Conservation (phyloP, 2,113 vertebrate genomes). For the Strigops habroptila region DNA sequence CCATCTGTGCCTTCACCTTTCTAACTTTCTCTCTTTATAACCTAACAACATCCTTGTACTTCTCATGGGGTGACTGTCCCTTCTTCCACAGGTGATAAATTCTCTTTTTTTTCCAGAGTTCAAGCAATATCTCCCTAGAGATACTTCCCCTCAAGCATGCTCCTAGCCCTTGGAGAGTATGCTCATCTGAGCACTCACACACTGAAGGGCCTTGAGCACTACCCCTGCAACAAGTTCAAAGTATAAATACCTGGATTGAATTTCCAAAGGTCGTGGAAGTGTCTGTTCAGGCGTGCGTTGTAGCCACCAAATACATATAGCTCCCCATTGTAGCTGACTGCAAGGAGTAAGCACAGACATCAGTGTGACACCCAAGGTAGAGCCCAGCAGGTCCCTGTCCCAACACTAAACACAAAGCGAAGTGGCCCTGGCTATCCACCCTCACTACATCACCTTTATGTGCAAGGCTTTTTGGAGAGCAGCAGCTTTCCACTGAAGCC, state of each 20-base stretch:
- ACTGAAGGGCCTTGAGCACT: neutral
- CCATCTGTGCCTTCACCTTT: neutral
- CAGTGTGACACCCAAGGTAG: neutral
- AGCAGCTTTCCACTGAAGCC: neutral
- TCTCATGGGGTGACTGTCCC: neutral
- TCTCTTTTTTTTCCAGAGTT: neutral
- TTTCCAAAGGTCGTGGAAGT: conserved; percentile 98
- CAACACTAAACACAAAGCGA: neutral
- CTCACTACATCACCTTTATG: neutral
- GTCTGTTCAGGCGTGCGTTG: conserved; percentile 92
- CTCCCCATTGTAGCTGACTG: conserved; percentile 93
- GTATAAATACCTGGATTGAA: conserved; percentile 89
- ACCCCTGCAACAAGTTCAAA: neutral
- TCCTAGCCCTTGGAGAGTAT: neutral
- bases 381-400: neutral
- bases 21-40: neutral
- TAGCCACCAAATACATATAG: conserved; percentile 97
- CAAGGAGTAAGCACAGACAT: neutral
- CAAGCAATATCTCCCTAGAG: neutral
- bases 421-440: neutral
- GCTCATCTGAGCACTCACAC: neutral
- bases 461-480: accelerated
- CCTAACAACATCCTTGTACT: neutral
- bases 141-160: neutral
- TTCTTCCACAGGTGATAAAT: neutral